Conservation (phyloP, 2,888 invertebrate species). For the Clistopyga incitator region DNA sequence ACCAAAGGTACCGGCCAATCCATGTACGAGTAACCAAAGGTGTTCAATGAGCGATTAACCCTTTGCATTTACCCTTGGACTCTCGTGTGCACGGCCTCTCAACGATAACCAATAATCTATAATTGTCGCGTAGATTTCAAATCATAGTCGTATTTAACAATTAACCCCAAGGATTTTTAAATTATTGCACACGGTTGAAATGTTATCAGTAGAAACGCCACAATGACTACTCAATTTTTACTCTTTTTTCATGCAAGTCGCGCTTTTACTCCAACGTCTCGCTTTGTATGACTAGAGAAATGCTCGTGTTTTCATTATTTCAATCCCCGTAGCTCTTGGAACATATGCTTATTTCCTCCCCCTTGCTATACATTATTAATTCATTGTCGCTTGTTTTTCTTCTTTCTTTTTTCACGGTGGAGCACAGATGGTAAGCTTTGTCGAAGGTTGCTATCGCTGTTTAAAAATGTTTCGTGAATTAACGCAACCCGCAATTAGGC, state of each 20-base stretch:
- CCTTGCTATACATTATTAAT: conserved; percentile 66
- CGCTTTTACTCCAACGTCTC: conserved; percentile 1
- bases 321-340: neutral
- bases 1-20: conserved; percentile 87
- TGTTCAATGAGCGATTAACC: conserved; percentile 3
- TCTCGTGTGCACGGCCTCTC: neutral
- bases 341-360: conserved; percentile 27
- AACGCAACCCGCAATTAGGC: neutral
- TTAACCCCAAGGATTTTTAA: neutral
- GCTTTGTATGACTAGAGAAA: conserved; percentile 32
- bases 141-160: neutral
- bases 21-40: neutral
- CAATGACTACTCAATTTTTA: neutral
- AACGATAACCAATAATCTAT: neutral
- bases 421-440: conserved; percentile 81
- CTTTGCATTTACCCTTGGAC: neutral
- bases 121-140: neutral
- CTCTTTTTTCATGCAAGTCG: neutral
- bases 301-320: conserved; percentile 5
- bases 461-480: conserved; percentile 39
- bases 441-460: conserved; percentile 65
- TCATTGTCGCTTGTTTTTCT: conserved; percentile 71
- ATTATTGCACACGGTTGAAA: neutral
- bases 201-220: neutral
- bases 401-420: conserved; percentile 80